Evolutionary conservation across 2,113 vertebrate genomes (phyloP).

Genomic region (Actenoides lindsayi): DNA sequence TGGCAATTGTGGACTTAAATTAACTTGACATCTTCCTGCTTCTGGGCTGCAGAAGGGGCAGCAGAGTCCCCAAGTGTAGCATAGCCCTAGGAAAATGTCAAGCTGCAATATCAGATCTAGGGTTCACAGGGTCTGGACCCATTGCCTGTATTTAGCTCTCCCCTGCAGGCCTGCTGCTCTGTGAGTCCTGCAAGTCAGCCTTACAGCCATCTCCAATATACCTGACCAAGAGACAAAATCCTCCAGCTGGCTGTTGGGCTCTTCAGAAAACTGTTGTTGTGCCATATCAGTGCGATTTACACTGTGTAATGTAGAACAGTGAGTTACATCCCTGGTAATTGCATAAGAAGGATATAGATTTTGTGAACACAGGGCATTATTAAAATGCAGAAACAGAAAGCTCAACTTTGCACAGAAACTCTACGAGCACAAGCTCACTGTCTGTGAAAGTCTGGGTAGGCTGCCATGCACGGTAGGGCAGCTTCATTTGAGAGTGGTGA

Average conservation of each 20-base stretch:
- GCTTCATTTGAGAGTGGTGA: not conserved
- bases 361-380: not conserved
- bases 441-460: not conserved
- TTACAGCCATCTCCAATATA: not conserved
- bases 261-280: not conserved
- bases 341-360: not conserved
- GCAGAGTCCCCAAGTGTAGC: not conserved
- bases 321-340: not conserved
- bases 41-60: slow-evolving; percentile 3
- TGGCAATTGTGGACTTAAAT: not conserved
- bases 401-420: not conserved
- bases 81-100: slow-evolving; percentile 45
- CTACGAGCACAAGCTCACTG: not conserved
- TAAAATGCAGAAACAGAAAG: not conserved
- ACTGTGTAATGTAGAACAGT: not conserved
- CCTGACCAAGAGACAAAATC: not conserved
- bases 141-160: not conserved
- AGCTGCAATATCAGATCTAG: not conserved
- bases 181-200: not conserved
- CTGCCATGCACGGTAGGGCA: not conserved
- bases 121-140: not conserved
- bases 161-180: not conserved
- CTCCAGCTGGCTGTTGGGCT: not conserved
- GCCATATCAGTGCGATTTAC: not conserved
- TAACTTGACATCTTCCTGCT: slow-evolving; percentile 11